Conservation (phyloP, 2,113 vertebrate species). For the Castor canadensis region DNA sequence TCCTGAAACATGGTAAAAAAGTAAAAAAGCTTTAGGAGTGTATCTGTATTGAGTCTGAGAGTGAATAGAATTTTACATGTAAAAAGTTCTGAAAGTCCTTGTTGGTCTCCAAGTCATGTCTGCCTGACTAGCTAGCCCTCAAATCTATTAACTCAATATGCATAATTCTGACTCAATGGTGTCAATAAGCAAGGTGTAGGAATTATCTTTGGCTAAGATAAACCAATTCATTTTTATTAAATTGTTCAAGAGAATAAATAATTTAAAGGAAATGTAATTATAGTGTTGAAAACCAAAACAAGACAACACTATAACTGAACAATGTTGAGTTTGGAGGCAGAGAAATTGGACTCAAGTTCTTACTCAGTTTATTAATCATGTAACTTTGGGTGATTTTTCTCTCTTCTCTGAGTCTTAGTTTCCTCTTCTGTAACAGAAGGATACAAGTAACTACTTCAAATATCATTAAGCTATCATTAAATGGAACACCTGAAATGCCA, state of each 20-base stretch:
- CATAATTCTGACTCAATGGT: not conserved
- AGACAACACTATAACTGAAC: not conserved
- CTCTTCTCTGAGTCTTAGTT: not conserved
- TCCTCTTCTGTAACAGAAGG: not conserved
- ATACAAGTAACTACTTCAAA: not conserved
- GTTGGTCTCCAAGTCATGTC: not conserved
- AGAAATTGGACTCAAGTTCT: not conserved
- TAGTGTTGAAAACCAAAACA: not conserved
- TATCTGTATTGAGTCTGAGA: not conserved
- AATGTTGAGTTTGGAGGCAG: not conserved
- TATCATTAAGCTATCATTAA: not conserved
- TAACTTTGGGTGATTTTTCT: not conserved
- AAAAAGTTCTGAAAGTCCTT: not conserved
- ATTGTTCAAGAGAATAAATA: not conserved
- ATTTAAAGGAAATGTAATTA: not conserved
- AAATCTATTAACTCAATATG: not conserved
- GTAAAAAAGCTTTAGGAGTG: not conserved
- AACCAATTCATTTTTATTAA: not conserved
- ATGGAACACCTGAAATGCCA: not conserved
- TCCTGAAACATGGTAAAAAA: not conserved
- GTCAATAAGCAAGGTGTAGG: not conserved
- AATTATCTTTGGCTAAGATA: not conserved
- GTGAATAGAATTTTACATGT: not conserved
- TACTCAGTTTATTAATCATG: not conserved
- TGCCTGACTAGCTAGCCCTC: not conserved